Conservation (phyloP, 2,797 vertebrate genomes). For the Crocidura indochinensis region DNA sequence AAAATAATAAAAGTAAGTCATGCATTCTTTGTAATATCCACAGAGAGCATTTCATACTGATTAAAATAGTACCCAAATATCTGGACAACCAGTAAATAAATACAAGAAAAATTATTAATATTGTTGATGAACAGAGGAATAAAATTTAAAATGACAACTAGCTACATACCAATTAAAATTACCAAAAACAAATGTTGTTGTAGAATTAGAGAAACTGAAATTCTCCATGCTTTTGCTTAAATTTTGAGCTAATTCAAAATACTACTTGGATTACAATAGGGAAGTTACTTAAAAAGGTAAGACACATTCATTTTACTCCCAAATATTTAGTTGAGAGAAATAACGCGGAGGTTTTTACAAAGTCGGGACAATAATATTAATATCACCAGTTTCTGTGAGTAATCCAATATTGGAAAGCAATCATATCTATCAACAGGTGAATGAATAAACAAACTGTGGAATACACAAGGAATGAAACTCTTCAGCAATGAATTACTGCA, state of each 20-base stretch:
- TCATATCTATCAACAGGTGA: neutral
- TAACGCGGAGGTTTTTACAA: neutral
- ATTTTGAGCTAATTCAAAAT: neutral
- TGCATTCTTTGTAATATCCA: neutral
- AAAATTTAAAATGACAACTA: constrained; percentile 53
- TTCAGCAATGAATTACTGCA: constrained; percentile 1
- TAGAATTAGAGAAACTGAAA: neutral
- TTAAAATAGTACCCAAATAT: neutral
- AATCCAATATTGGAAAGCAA: constrained; percentile 12
- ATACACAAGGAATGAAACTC: neutral
- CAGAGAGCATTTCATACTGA: neutral
- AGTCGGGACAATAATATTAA: neutral
- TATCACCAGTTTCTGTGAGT: neutral
- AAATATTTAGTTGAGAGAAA: neutral
- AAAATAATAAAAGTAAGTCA: neutral
- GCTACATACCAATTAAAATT: neutral
- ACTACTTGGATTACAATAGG: neutral
- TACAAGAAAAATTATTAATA: neutral
- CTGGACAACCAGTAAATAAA: neutral
- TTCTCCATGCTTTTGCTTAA: neutral
- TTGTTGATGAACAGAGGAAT: neutral
- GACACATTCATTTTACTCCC: neutral
- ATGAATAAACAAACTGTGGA: neutral
- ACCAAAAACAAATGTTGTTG: neutral
- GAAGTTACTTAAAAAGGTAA: constrained; percentile 21